Percentiles rank a stretch among this genome's conserved stretches.
Evolutionary conservation across 1,140 invertebrate species (phyloP).

Genomic region (Hermatobates lingyangjiaoensis): DNA sequence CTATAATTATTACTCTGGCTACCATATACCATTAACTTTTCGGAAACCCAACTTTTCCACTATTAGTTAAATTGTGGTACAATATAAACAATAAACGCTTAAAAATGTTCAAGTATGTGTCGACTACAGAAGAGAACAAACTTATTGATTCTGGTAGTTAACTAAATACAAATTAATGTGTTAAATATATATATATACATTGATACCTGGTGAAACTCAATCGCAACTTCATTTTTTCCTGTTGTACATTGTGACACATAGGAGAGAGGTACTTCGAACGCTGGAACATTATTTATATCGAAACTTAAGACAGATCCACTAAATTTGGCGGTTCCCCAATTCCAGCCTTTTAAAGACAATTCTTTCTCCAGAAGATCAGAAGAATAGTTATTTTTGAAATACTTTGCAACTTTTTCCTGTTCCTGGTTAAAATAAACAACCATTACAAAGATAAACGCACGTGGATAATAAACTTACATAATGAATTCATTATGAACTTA

Average conservation of each 20-base stretch:
- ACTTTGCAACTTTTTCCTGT: constrained; percentile 67
- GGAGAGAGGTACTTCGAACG: constrained; percentile 90
- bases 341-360: constrained; percentile 92
- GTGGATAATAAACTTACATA: background rate
- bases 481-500: constrained; percentile 26
- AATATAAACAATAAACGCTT: too few relatives aligned
- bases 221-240: constrained; percentile 96
- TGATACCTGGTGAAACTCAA: constrained; percentile 86
- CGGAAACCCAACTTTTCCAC: too few relatives aligned
- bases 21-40: too few relatives aligned
- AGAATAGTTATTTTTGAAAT: constrained; percentile 65
- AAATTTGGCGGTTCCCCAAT: constrained; percentile 94
- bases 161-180: too few relatives aligned
- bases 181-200: background rate
- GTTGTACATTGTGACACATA: constrained; percentile 92
- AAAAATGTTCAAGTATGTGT: too few relatives aligned
- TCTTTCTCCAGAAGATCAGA: constrained; percentile 81
- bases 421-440: constrained; percentile 36
- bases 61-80: too few relatives aligned
- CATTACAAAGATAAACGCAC: constrained; percentile 2
- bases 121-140: too few relatives aligned
- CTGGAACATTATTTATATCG: constrained; percentile 69
- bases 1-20: too few relatives aligned
- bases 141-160: too few relatives aligned
- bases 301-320: constrained; percentile 81